Evolutionary conservation across 35 echinoderm and acorn worm genomes (phyloP).

Genomic region (Hemicentrotus pulcherrimus): DNA sequence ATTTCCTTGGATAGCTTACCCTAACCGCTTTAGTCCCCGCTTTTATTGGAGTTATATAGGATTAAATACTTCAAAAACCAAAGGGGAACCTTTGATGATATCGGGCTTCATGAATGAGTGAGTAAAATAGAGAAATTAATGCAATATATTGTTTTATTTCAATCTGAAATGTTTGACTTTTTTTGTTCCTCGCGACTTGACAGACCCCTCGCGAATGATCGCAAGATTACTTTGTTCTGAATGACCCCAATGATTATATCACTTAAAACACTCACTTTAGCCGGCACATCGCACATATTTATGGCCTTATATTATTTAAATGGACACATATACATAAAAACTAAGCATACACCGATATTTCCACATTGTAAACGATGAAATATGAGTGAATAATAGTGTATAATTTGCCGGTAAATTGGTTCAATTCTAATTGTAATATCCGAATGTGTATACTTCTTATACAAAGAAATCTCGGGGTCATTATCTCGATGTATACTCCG

Average conservation of each 20-base stretch:
- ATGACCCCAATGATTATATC: constrained; percentile 29
- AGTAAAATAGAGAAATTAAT: constrained; percentile 43
- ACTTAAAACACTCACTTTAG: neutral
- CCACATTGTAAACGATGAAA: neutral
- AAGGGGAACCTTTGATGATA: constrained; percentile 33
- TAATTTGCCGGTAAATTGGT: constrained; percentile 45
- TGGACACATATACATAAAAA: neutral
- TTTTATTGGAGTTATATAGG: constrained; percentile 12
- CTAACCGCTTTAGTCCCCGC: neutral
- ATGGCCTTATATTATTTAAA: neutral
- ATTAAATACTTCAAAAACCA: neutral
- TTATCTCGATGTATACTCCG: constrained; percentile 47
- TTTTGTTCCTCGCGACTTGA: constrained; percentile 44
- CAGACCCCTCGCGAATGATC: constrained; percentile 48
- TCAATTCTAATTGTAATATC: constrained; percentile 54
- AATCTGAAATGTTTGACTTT: constrained; percentile 41
- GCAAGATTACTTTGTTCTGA: constrained; percentile 55
- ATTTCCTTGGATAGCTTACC: constrained; percentile 43
- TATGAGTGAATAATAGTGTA: neutral
- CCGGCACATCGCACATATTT: neutral
- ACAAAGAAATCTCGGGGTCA: constrained; percentile 57
- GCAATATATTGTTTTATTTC: constrained; percentile 40
- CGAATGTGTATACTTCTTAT: constrained; percentile 52
- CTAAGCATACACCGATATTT: neutral
- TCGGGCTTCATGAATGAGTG: constrained; percentile 38